Percentiles rank a stretch among this genome's conserved stretches.
Evolutionary conservation across 2,113 vertebrate genomes (phyloP).

Genomic region (Astur gentilis): DNA sequence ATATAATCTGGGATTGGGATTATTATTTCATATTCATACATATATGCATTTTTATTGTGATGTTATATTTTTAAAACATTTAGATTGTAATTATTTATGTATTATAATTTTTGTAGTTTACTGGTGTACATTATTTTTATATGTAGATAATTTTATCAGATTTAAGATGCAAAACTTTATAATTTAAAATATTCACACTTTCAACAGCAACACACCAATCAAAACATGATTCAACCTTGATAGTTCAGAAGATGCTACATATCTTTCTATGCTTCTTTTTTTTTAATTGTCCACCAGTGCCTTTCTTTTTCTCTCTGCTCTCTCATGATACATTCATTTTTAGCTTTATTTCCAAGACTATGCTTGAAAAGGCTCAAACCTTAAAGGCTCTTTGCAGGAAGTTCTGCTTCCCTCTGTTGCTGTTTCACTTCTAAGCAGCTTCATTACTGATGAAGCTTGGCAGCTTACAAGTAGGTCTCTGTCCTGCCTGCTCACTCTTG

Average conservation of each 20-base stretch:
- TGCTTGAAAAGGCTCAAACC: not conserved
- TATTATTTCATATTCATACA: not conserved
- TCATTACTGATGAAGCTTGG: not conserved
- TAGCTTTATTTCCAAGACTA: not conserved
- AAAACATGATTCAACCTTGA: not conserved
- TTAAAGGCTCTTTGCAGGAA: not conserved
- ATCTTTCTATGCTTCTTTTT: not conserved
- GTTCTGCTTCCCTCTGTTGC: not conserved
- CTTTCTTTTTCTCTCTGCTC: not conserved
- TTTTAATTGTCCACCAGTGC: not conserved
- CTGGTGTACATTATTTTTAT: not conserved
- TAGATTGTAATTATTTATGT: too few species aligned
- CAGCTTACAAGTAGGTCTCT: not conserved
- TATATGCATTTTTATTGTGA: not conserved
- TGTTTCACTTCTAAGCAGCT: not conserved
- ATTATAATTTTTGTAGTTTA: not conserved
- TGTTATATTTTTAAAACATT: too few species aligned
- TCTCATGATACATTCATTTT: not conserved
- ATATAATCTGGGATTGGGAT: not conserved
- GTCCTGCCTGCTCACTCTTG: not conserved
- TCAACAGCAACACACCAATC: not conserved
- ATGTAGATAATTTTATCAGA: not conserved
- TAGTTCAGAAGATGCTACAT: not conserved
- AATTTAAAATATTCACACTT: not conserved
- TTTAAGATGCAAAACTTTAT: not conserved